A percentile compares a stretch with the other conserved stretches of the same genome.
Evolutionary conservation across 2,888 invertebrate genomes (phyloP).

Genomic region (Drosophila neotestacea): DNA sequence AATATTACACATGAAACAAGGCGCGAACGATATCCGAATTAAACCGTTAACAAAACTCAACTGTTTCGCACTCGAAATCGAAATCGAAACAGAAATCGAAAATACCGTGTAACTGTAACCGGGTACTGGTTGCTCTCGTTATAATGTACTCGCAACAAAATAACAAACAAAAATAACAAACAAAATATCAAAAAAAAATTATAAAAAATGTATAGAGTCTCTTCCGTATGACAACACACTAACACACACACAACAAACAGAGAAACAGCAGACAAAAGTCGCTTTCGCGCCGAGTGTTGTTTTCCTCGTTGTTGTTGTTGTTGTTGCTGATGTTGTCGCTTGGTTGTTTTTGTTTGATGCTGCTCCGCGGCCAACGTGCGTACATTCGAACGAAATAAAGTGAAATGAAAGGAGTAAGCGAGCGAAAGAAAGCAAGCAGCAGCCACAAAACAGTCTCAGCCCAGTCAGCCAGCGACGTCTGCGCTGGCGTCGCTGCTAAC

Average conservation of each 20-base stretch:
- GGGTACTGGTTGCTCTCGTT: constrained; percentile 13
- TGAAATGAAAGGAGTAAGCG: constrained; percentile 86
- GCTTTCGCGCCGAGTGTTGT: constrained; percentile 60
- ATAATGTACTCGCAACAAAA: constrained; percentile 32
- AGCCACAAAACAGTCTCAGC: constrained; percentile 70
- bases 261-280: constrained; percentile 53
- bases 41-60: constrained; percentile 31
- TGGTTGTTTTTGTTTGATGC: constrained; percentile 54
- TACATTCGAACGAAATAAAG: constrained; percentile 85
- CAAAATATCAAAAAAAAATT: constrained; percentile 18
- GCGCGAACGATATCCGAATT: constrained; percentile 39
- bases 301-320: constrained; percentile 38
- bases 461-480: constrained; percentile 57
- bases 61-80: constrained; percentile 15
- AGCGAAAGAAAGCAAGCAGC: constrained; percentile 85
- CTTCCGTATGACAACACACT: constrained; percentile 60
- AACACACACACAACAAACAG: constrained; percentile 61
- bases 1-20: constrained; percentile 49
- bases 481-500: constrained; percentile 44
- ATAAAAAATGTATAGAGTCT: constrained; percentile 28
- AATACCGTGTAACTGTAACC: constrained; percentile 30
- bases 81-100: too few relatives aligned
- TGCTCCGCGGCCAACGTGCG: constrained; percentile 85
- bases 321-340: constrained; percentile 33
- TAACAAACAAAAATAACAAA: constrained; percentile 18